Percentiles rank a stretch among this genome's conserved stretches.
Conservation (phyloP, 2,797 vertebrate species). For the Aulostomus chinensis region DNA sequence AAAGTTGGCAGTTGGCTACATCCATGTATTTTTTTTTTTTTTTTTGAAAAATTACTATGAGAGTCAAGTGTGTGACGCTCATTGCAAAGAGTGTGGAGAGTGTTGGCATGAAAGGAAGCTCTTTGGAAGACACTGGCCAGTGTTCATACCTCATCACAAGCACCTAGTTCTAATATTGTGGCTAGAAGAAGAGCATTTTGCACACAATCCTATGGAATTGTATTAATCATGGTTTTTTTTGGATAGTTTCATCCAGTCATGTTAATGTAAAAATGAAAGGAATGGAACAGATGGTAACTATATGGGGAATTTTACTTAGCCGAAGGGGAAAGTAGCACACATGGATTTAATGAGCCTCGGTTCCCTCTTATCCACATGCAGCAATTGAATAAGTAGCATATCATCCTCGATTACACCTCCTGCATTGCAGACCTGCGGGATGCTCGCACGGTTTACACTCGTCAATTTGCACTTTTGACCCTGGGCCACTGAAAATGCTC, state of each 20-base stretch:
- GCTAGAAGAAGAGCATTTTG: constrained; percentile 70
- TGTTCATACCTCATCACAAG: constrained; percentile 68
- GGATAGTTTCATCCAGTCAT: constrained; percentile 41
- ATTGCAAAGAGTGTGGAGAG: constrained; percentile 17
- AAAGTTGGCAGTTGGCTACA: too few species aligned
- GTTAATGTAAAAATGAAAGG: constrained; percentile 8
- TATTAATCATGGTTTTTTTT: constrained; percentile 62
- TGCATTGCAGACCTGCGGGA: constrained; percentile 24
- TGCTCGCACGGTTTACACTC: constrained; percentile 44
- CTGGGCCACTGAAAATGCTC: constrained; percentile 35
- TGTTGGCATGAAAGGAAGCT: constrained; percentile 33
- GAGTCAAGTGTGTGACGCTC: constrained; percentile 23
- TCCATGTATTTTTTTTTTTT: constrained; percentile 8
- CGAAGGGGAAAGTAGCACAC: constrained; percentile 65
- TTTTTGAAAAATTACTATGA: constrained; percentile 2
- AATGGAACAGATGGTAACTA: constrained; percentile 22
- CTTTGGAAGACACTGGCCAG: constrained; percentile 40
- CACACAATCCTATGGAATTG: constrained; percentile 79
- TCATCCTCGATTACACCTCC: constrained; percentile 43
- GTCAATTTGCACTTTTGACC: constrained; percentile 72
- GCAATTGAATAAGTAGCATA: constrained; percentile 62
- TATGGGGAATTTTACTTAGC: constrained; percentile 37
- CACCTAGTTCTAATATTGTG: constrained; percentile 47
- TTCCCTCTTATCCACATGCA: constrained; percentile 50
- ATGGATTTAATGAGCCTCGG: constrained; percentile 38